A percentile compares a stretch with the other conserved stretches of the same genome.
phyloP scores from a whole-genome alignment of 2,888 invertebrate species.

The Cryptops parisi region DNA sequence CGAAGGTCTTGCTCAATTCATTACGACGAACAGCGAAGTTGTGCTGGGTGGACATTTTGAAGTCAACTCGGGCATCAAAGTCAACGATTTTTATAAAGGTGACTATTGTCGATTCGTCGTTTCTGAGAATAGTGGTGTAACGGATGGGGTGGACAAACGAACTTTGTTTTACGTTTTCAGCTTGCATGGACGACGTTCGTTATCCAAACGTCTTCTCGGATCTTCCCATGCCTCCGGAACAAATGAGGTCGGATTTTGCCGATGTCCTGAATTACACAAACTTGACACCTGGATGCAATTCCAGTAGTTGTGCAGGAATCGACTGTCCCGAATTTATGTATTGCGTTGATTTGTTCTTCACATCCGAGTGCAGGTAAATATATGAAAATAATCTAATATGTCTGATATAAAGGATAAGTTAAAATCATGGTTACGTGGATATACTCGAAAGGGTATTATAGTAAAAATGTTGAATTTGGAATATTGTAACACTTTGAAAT shows the following conservation, averaged over 20 bases:
- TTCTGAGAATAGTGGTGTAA: too few species aligned
- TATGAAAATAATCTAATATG: too few species aligned
- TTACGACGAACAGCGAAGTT: slow-evolving; percentile 20
- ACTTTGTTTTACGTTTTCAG: slow-evolving; percentile 22
- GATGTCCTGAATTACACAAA: slow-evolving; percentile 90
- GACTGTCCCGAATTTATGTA: slow-evolving; percentile 25
- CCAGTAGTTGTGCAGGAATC: slow-evolving; percentile 33
- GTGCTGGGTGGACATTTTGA: slow-evolving; percentile 22
- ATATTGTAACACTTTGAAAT: too few species aligned
- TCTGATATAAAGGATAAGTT: too few species aligned
- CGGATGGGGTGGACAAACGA: too few species aligned
- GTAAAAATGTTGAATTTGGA: too few species aligned
- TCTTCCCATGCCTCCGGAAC: slow-evolving; percentile 80
- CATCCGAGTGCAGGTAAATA: slow-evolving; percentile 22
- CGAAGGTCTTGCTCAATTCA: slow-evolving; percentile 18
- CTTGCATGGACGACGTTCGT: slow-evolving; percentile 38
- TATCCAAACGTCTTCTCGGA: slow-evolving; percentile 54
- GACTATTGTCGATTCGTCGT: too few species aligned
- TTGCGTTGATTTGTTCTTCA: slow-evolving; percentile 35
- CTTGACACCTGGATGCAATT: slow-evolving; percentile 71
- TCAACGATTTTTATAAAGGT: not conserved
- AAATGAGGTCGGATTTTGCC: slow-evolving; percentile 68
- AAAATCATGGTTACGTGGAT: too few species aligned
- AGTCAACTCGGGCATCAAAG: slow-evolving; percentile 1
- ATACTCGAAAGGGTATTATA: too few species aligned